Conservation (phyloP, 2,113 vertebrate species). For the Podarcis raffonei region DNA sequence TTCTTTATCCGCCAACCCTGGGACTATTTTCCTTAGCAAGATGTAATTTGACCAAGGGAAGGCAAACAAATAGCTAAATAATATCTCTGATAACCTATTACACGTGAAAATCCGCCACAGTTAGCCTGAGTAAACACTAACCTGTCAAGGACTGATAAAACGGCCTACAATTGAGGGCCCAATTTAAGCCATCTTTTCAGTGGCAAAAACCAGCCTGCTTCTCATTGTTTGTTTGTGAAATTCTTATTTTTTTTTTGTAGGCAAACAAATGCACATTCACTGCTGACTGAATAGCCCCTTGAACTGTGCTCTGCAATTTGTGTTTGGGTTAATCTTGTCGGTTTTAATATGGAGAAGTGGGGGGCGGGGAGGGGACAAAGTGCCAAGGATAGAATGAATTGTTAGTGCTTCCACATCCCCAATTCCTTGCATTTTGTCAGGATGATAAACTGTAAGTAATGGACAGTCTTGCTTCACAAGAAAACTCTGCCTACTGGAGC, state of each 20-base stretch:
- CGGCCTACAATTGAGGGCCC: constrained; percentile 72
- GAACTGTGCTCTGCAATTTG: constrained; percentile 78
- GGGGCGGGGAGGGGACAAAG: constrained; percentile 60
- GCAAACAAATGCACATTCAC: constrained; percentile 83
- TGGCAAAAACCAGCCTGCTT: constrained; percentile 63
- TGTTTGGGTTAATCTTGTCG: constrained; percentile 82
- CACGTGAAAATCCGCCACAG: constrained; percentile 57
- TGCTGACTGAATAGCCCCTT: constrained; percentile 78
- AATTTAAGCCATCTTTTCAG: constrained; percentile 76
- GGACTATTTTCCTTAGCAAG: constrained; percentile 53
- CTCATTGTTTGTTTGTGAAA: constrained; percentile 77
- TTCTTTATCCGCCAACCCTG: constrained; percentile 14
- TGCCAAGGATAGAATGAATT: constrained; percentile 77
- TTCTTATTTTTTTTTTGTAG: constrained; percentile 78
- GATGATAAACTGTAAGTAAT: constrained; percentile 82
- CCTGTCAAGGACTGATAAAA: constrained; percentile 78
- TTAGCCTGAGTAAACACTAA: constrained; percentile 65
- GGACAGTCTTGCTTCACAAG: constrained; percentile 72
- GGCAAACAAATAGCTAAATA: constrained; percentile 64
- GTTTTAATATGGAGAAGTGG: constrained; percentile 75
- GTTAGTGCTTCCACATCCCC: constrained; percentile 75
- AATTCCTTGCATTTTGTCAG: constrained; percentile 80
- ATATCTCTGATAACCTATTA: constrained; percentile 69
- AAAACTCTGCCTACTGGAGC: constrained; percentile 60
- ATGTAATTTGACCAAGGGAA: constrained; percentile 62